Conservation (phyloP, 2,797 vertebrate genomes). For the Novumbra hubbsi region DNA sequence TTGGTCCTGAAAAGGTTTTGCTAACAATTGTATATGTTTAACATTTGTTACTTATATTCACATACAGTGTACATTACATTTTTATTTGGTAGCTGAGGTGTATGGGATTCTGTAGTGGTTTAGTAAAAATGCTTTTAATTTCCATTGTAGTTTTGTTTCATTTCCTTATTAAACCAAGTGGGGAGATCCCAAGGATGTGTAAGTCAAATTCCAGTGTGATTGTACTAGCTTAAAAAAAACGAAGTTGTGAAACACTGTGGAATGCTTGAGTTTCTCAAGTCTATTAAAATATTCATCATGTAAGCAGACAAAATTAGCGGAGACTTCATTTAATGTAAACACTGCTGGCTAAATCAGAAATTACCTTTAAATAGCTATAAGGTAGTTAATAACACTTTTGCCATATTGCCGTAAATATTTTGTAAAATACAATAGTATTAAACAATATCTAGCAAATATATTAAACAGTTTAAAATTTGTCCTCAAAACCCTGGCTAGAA, state of each 20-base stretch:
- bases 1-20: no score
- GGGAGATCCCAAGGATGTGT: not conserved
- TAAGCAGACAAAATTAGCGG: not conserved
- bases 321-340: no score
- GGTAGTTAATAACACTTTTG: no score
- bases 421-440: not conserved
- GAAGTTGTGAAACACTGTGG: not conserved
- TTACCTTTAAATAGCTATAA: no score
- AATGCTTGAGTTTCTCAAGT: not conserved
- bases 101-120: not conserved
- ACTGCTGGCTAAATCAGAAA: no score
- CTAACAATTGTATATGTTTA: no score
- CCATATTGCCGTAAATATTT: not conserved
- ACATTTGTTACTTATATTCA: no score
- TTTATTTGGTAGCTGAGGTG: not conserved
- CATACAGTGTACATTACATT: no score
- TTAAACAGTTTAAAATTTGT: no score
- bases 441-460: not conserved
- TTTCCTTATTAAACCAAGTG: conserved; percentile 18
- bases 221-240: not conserved
- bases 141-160: conserved; percentile 2
- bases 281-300: not conserved
- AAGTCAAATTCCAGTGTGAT: not conserved
- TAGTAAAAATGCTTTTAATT: not conserved
- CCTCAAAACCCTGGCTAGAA: no score